Base-by-base conservation (phyloP, 2,888 invertebrate species). In the Aleiodes alternator region DNA sequence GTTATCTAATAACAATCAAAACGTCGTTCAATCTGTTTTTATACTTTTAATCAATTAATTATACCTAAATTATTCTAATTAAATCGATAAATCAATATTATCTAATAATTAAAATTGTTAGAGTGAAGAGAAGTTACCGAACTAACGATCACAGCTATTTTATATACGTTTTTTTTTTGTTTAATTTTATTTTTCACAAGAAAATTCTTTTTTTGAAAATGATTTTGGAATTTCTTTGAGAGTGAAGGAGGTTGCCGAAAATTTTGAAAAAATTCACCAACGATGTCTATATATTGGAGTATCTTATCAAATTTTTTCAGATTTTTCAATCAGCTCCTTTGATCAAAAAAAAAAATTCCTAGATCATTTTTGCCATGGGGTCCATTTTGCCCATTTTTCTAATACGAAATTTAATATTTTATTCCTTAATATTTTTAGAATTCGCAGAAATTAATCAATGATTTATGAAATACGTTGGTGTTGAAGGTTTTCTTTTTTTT, bases 101-200 rank as follows among this genome's bases (percentile, higher is more conserved):
- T 51, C 69, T 57, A 53, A 68, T 74, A 61, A 61, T 43, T 53
- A 51, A 48, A 68, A 51, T 31, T 66, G 48, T 66, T 43, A 68
- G 59, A 72, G 79, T 78, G 79, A 76, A 78, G 78, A 76, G 78
- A 77, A 51, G 50, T 29, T 79, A 79, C 69, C 77, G 78, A 74
- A 75, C 77, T 85, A 85, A 86, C 84, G 85, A 88, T 88, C 88
- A 88, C 88, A 88, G 88, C 87, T 88, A 88, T 86, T 86, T 83
- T 86, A 86, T 82, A 84, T 69, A 53, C 55, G 70, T 57, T 70
- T 56, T 55, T 70, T 70, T 55, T 43, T 43, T 68, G 69, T 55
- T 56, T 56, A 48, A 64, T 68, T 56, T 73, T 11, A 50, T 50
- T 57, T 51, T 57, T 31, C 51, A 73, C 34, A 31, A 55, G 55